phyloP scores from a whole-genome alignment of 2,797 vertebrate species.

The Sebastes steindachneri region DNA sequence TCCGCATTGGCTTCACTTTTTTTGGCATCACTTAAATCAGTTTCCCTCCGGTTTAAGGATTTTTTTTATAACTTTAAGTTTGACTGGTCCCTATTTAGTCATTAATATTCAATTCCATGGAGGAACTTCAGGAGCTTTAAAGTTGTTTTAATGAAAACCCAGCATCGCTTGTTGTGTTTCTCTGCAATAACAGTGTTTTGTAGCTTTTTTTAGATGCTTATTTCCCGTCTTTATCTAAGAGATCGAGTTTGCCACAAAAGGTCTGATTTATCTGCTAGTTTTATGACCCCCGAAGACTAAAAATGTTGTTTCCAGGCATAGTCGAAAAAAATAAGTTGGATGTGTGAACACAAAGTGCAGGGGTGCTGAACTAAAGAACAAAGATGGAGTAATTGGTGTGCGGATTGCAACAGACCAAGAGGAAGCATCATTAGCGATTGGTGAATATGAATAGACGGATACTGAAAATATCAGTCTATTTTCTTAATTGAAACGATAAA shows the following conservation, averaged over 20 bases:
- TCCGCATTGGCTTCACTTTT: no score
- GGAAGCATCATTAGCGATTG: not conserved
- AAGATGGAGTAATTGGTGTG: not conserved
- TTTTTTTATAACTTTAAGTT: not conserved
- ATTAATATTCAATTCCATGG: not conserved
- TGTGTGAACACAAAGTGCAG: not conserved
- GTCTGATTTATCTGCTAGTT: not conserved
- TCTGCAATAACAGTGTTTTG: not conserved
- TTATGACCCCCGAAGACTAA: not conserved
- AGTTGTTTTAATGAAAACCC: not conserved
- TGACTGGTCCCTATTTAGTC: not conserved
- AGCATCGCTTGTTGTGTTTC: not conserved
- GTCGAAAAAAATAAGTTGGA: not conserved
- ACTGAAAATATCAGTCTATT: not conserved
- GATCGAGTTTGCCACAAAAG: not conserved
- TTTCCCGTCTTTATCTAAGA: not conserved
- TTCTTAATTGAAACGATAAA: not conserved
- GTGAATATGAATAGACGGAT: not conserved
- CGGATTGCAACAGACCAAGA: not conserved
- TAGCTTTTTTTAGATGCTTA: not conserved
- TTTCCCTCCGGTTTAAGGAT: not conserved
- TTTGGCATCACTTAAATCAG: no score
- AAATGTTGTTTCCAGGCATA: not conserved
- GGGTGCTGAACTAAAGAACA: not conserved
- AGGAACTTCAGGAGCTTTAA: not conserved